These are phyloP conservation scores for Epirrhoe alternata DNA, from an alignment of 2,888 invertebrate genomes.

Conservation along the genomic window DNA sequence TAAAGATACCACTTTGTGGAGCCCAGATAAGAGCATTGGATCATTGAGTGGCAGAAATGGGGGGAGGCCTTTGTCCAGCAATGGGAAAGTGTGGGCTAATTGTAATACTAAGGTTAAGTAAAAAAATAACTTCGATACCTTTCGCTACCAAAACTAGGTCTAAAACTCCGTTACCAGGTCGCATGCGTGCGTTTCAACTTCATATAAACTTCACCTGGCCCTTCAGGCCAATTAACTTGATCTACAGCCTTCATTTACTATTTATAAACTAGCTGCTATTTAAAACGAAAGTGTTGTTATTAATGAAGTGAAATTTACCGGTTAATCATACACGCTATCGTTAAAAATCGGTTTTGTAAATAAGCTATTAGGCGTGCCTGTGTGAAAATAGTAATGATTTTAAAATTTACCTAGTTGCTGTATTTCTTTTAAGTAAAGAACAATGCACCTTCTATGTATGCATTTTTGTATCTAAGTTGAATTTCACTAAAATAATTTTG, in stretches of 20 bases:
- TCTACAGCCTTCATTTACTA: slow-evolving; percentile 75
- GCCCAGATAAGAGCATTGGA: too few relatives aligned
- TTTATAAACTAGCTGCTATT: slow-evolving; percentile 76
- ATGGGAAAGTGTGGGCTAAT: too few relatives aligned
- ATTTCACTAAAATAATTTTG: too few relatives aligned
- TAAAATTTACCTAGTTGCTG: background rate
- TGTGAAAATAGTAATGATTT: background rate
- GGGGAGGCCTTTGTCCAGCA: too few relatives aligned
- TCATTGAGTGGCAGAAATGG: too few relatives aligned
- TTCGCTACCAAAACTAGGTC: slow-evolving; percentile 23
- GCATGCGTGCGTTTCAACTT: slow-evolving; percentile 55
- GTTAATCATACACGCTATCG: slow-evolving; percentile 68
- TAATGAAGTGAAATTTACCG: slow-evolving; percentile 76
- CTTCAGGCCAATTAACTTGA: slow-evolving; percentile 77
- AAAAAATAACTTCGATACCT: slow-evolving; percentile 1
- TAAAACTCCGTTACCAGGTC: slow-evolving; percentile 49
- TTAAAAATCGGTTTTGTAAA: slow-evolving; percentile 47
- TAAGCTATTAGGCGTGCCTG: slow-evolving; percentile 27
- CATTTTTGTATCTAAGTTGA: too few relatives aligned
- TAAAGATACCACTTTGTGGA: too few relatives aligned
- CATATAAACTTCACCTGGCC: slow-evolving; percentile 66
- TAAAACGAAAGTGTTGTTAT: slow-evolving; percentile 78
- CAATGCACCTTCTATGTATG: too few relatives aligned
- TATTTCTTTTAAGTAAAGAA: too few relatives aligned
- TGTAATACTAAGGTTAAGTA: background rate